phyloP scores from a whole-genome alignment of 2,888 invertebrate species.

The Helobdella robusta region DNA sequence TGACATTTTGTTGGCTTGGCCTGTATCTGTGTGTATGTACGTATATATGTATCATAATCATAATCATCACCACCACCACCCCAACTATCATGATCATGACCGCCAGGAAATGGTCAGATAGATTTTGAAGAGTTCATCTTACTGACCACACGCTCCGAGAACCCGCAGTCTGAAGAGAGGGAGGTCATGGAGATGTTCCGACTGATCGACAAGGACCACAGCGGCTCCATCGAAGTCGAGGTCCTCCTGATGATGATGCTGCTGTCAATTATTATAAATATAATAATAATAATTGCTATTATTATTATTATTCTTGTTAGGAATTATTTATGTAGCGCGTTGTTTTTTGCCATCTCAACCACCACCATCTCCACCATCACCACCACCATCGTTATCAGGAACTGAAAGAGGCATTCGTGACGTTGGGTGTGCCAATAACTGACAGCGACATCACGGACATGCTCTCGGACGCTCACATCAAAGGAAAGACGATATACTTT shows the following conservation, averaged over 20 bases:
- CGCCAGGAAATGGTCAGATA: slow-evolving; percentile 28
- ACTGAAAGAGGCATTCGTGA: slow-evolving; percentile 23
- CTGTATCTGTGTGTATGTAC: too few species aligned
- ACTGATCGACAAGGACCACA: slow-evolving; percentile 25
- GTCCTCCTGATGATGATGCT: neutral
- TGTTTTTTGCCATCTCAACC: neutral
- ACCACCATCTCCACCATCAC: neutral
- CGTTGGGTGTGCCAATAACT: slow-evolving; percentile 24
- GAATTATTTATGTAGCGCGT: neutral
- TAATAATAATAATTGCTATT: neutral
- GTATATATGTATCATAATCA: too few species aligned
- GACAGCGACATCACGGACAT: slow-evolving; percentile 28
- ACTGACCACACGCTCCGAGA: slow-evolving; percentile 16
- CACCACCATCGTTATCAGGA: neutral
- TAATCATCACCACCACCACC: too few species aligned
- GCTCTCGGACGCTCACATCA: slow-evolving; percentile 24
- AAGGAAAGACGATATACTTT: slow-evolving; percentile 26
- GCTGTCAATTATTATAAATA: neutral
- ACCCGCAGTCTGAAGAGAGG: slow-evolving; percentile 19
- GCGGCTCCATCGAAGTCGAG: slow-evolving; percentile 26
- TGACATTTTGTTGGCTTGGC: too few species aligned
- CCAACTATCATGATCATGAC: neutral
- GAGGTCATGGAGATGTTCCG: slow-evolving; percentile 29
- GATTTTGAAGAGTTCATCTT: slow-evolving; percentile 29
- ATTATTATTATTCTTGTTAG: neutral